Conservation (phyloP, 2,888 invertebrate species). For the Acronicta psi region DNA sequence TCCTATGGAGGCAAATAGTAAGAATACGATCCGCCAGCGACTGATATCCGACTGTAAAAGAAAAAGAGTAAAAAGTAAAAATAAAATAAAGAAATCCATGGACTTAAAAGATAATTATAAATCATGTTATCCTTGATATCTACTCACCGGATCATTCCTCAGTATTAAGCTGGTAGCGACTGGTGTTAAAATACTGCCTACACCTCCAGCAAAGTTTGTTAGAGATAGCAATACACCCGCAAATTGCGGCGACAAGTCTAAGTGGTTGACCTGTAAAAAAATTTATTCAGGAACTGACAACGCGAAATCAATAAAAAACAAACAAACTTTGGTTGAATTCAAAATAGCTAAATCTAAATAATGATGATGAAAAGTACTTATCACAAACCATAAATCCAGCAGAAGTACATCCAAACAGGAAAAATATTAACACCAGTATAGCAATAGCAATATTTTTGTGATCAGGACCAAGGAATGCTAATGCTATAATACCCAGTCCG, state of each 20-base stretch:
- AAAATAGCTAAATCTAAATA: too few species aligned
- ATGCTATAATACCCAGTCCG: slow-evolving; percentile 89
- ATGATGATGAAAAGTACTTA: too few species aligned
- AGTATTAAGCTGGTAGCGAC: slow-evolving; percentile 91
- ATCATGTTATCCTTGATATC: too few species aligned
- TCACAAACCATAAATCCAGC: slow-evolving; percentile 91
- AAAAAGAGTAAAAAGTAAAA: background rate
- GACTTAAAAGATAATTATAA: too few species aligned
- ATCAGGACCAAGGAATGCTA: slow-evolving; percentile 85
- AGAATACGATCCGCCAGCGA: slow-evolving; percentile 93
- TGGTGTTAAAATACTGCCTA: slow-evolving; percentile 92
- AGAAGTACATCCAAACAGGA: slow-evolving; percentile 90
- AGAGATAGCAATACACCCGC: slow-evolving; percentile 94
- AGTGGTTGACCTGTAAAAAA: slow-evolving; percentile 90
- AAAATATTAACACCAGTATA: slow-evolving; percentile 89
- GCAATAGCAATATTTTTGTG: slow-evolving; percentile 85
- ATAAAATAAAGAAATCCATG: too few species aligned
- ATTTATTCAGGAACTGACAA: too few species aligned
- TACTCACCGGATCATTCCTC: slow-evolving; percentile 86
- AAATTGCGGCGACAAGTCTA: slow-evolving; percentile 94
- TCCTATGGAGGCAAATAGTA: slow-evolving; percentile 90
- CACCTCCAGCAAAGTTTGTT: slow-evolving; percentile 92
- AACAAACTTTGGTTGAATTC: too few species aligned
- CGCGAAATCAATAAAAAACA: background rate
- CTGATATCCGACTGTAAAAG: slow-evolving; percentile 87